phyloP scores from a whole-genome alignment of 1,140 invertebrate species.

The Homarus americanus region DNA sequence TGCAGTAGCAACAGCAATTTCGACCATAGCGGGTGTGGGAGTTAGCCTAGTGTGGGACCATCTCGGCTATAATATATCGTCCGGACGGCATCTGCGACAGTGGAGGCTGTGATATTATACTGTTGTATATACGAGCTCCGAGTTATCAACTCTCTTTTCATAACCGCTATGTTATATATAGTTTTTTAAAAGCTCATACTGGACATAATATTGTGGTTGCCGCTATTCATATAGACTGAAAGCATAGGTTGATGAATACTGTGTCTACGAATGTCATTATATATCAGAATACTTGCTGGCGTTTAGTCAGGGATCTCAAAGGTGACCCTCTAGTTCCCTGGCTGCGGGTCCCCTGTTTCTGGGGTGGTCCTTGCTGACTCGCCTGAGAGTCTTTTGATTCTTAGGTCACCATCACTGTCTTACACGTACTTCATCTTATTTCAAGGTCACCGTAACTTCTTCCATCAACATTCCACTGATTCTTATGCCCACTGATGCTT shows the following conservation, averaged over 20 bases:
- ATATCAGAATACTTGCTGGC: too few relatives aligned
- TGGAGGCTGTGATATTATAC: constrained; percentile 50
- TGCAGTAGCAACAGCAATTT: constrained; percentile 60
- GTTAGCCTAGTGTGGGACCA: constrained; percentile 25
- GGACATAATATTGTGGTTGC: neutral
- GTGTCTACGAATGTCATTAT: too few relatives aligned
- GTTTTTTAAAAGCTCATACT: neutral
- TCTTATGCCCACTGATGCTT: too few relatives aligned
- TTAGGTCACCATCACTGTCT: too few relatives aligned
- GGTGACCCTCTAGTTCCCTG: too few relatives aligned
- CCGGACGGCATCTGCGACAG: constrained; percentile 61
- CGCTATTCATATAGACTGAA: neutral
- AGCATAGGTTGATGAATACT: neutral
- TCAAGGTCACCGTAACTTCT: too few relatives aligned
- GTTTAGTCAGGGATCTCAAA: too few relatives aligned
- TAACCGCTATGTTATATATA: neutral
- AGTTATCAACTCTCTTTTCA: constrained; percentile 49
- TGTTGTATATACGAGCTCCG: constrained; percentile 44
- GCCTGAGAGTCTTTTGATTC: too few relatives aligned
- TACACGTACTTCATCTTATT: too few relatives aligned
- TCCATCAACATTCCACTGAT: too few relatives aligned
- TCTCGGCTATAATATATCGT: constrained; percentile 48
- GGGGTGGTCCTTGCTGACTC: too few relatives aligned
- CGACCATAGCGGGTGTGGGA: constrained; percentile 53
- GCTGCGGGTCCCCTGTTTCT: too few relatives aligned